Evolutionary conservation across 2,113 vertebrate genomes (phyloP).

Genomic region (Cynopterus brachyotis): DNA sequence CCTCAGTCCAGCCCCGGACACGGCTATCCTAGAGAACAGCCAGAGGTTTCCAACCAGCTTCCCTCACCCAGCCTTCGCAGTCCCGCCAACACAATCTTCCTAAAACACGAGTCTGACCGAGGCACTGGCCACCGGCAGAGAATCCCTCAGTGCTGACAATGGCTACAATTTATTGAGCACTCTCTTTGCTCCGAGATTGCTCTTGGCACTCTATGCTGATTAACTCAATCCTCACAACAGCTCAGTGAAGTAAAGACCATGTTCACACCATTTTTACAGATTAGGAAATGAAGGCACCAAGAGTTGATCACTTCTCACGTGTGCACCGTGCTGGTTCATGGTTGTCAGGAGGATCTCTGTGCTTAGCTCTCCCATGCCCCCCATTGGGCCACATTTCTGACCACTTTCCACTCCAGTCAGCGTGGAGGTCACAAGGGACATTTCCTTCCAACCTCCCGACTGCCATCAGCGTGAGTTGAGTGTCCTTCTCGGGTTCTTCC

Average conservation of each 20-base stretch:
- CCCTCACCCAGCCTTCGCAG: neutral
- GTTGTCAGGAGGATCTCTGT: neutral
- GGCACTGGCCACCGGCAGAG: neutral
- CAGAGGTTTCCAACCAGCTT: neutral
- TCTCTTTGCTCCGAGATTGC: neutral
- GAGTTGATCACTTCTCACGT: neutral
- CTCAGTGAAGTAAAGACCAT: neutral
- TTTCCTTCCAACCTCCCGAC: neutral
- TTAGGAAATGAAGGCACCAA: neutral
- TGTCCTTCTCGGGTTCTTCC: neutral
- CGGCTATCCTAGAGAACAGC: neutral
- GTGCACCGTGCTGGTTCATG: neutral
- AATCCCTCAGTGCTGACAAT: neutral
- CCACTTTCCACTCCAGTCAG: neutral
- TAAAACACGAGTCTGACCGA: neutral
- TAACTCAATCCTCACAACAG: neutral
- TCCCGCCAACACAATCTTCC: neutral
- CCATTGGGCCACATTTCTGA: neutral
- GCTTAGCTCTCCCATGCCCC: neutral
- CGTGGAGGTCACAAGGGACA: neutral
- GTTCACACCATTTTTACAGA: neutral
- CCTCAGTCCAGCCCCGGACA: neutral
- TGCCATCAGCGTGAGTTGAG: neutral
- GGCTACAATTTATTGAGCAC: neutral
- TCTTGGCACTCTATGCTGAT: neutral